These are phyloP conservation scores for Loriculus beryllinus DNA, from an alignment of 2,797 vertebrate species.

Conservation along the genomic window DNA sequence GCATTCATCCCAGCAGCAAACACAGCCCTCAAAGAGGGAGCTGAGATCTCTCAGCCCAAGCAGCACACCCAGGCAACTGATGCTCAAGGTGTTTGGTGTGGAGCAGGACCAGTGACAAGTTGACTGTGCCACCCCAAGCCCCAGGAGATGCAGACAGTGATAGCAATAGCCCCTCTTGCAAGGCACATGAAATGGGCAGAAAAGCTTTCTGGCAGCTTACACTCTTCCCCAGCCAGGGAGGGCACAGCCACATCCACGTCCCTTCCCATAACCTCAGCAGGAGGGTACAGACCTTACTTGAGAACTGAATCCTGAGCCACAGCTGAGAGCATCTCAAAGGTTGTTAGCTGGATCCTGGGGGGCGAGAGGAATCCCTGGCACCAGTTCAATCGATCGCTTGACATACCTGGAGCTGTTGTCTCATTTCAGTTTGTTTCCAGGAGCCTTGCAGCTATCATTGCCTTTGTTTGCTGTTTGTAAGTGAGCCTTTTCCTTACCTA, in stretches of 20 bases:
- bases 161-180: not conserved
- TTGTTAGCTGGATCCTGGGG: not conserved
- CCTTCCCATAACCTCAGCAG: not conserved
- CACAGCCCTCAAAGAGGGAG: not conserved
- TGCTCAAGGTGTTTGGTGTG: not conserved
- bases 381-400: accelerated
- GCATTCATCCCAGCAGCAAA: not conserved
- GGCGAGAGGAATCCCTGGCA: not conserved
- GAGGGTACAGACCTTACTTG: not conserved
- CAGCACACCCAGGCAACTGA: not conserved
- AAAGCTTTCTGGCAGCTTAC: not conserved
- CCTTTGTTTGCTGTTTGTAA: not conserved
- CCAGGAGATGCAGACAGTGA: not conserved
- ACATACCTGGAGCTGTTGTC: not conserved
- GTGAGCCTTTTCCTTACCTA: not conserved
- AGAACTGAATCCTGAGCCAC: not conserved
- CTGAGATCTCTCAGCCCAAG: not conserved
- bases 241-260: accelerated
- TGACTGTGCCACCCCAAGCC: not conserved
- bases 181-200: accelerated
- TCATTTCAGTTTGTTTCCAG: not conserved
- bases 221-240: not conserved
- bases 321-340: not conserved
- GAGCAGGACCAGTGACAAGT: not conserved
- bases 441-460: not conserved